Evolutionary conservation across 1,140 invertebrate species (phyloP), one percentile per base, ranked within the genome.

Genomic region (Zaprionus taronus): DNA sequence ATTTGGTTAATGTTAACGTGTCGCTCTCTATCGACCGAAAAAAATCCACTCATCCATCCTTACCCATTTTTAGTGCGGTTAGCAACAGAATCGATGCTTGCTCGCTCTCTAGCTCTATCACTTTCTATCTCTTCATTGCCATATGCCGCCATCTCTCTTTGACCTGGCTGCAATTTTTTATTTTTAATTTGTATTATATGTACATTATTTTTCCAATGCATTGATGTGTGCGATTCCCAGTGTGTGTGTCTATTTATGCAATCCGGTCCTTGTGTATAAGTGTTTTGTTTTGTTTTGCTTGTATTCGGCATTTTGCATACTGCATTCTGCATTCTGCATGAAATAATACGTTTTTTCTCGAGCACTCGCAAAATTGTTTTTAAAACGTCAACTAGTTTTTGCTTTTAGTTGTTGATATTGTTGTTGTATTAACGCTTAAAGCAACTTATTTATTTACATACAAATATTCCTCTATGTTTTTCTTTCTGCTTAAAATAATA

Each of bases 1-100:
- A 90, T 87, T 87, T 87, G 83, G 83, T 87, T 87, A 87, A 87
- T 86, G 81, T 83, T 89, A 90, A 87, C 78, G 72, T 79, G 72
- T 70, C 75, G 75, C 69, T 51, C 57, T 68, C 78, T 79, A 61
- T 72, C 80, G 76, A 80, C 81, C 78, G 61, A 70, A 80, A 70
- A 74, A 70, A 58, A 41, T 36, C 65, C 64, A 79, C 77, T 79
- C 71, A 67, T 74, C 66, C 56, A 61, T 68, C 51, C 24, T 36
- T 36, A 41, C 47, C 41, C 49, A 57, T 69, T 84, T 79, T 73
- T 72, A 81, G 73, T 71, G 85, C 84, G 81, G 84, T 90, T 87
- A 79, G 85, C 79, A 87, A 90, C 84, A 81, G 73, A 61, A 49
- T 24, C 47, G 47, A 22, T 51, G 44, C 47, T 24, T 3, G 41